These are phyloP conservation scores for Salvator merianae DNA, from an alignment of 2,113 vertebrate species.

Conservation along the genomic window DNA sequence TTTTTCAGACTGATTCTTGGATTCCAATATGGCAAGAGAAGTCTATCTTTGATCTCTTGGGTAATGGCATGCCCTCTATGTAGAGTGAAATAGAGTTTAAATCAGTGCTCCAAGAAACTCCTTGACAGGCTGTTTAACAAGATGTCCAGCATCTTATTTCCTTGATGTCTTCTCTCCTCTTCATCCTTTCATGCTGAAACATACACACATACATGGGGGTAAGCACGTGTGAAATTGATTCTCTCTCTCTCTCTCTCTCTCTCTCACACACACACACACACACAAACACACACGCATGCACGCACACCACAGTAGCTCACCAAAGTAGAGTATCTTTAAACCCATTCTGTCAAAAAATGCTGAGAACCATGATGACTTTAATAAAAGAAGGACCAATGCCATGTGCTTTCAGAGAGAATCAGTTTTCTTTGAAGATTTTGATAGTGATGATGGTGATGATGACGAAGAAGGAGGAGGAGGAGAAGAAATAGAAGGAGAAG, in stretches of 20 bases:
- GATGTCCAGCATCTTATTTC: slow-evolving; percentile 94
- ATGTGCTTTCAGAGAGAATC: too few species aligned
- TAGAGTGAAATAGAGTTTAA: slow-evolving; percentile 86
- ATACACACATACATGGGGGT: slow-evolving; percentile 95
- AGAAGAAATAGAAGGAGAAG: too few species aligned
- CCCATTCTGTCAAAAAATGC: slow-evolving; percentile 74
- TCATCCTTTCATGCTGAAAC: slow-evolving; percentile 96
- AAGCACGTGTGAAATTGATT: slow-evolving; percentile 99
- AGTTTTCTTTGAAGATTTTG: too few species aligned
- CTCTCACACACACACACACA: slow-evolving; percentile 63
- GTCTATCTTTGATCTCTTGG: slow-evolving; percentile 72
- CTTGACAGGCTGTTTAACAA: slow-evolving; percentile 92
- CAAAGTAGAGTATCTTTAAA: slow-evolving; percentile 72
- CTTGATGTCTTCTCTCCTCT: slow-evolving; percentile 88
- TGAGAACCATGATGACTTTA: slow-evolving; percentile 64
- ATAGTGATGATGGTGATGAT: too few species aligned
- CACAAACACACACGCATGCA: background rate
- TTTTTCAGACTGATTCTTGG: slow-evolving; percentile 54
- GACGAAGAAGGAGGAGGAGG: too few species aligned
- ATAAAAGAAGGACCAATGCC: slow-evolving; percentile 47
- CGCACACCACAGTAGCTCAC: slow-evolving; percentile 66
- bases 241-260: slow-evolving; percentile 58
- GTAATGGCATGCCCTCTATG: slow-evolving; percentile 78
- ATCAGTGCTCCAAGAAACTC: slow-evolving; percentile 82
- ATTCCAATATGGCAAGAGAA: slow-evolving; percentile 33